Evolutionary conservation across 2,888 invertebrate genomes (phyloP).

Genomic region (Heliconius cydno): DNA sequence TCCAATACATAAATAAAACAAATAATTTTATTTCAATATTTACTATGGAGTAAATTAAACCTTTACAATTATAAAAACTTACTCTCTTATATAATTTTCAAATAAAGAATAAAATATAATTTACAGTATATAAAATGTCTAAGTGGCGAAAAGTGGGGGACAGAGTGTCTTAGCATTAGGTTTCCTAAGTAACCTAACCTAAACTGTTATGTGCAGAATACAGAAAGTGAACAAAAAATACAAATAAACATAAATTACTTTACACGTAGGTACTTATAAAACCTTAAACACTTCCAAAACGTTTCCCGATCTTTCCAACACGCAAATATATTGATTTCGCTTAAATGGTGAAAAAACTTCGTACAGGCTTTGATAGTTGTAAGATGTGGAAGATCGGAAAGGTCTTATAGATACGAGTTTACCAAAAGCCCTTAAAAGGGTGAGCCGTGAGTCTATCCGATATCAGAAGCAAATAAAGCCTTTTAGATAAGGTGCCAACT

Average conservation of each 20-base stretch:
- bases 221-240: background rate
- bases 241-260: too few relatives aligned
- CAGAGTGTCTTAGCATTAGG: background rate
- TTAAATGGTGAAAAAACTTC: conserved; percentile 19
- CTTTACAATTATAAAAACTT: too few relatives aligned
- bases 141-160: too few relatives aligned
- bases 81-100: background rate
- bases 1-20: background rate
- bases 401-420: conserved; percentile 35
- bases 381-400: conserved; percentile 34
- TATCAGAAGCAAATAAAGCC: conserved; percentile 56
- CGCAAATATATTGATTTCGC: conserved; percentile 4
- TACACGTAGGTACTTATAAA: too few relatives aligned
- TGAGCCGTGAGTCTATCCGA: conserved; percentile 53
- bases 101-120: background rate
- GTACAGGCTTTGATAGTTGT: conserved; percentile 29
- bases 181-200: background rate
- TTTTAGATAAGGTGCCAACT: conserved; percentile 44
- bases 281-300: background rate
- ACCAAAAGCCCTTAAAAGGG: conserved; percentile 56
- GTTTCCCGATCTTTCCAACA: background rate
- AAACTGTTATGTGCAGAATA: background rate
- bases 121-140: background rate
- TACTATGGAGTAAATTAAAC: too few relatives aligned
- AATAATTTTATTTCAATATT: background rate